Percentiles rank a stretch among this genome's conserved stretches.
phyloP scores from a whole-genome alignment of 2,888 invertebrate species.

The Drosophila lutescens region DNA sequence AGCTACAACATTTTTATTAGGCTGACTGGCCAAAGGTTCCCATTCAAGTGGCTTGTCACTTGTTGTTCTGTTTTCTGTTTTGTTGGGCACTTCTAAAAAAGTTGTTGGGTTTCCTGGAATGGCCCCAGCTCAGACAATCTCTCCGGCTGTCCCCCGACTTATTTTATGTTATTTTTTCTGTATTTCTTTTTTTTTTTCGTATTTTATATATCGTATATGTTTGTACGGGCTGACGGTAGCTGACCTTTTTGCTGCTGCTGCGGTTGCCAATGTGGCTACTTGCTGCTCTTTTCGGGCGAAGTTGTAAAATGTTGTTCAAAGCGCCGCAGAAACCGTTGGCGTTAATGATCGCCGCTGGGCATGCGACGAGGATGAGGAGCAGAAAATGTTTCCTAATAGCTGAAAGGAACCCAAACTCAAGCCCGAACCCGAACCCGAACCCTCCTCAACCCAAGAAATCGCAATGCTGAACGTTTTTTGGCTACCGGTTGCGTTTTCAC shows the following conservation, averaged over 20 bases:
- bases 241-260: conserved; percentile 60
- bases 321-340: conserved; percentile 57
- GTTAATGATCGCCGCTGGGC: conserved; percentile 66
- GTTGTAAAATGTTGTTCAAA: conserved; percentile 64
- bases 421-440: conserved; percentile 7
- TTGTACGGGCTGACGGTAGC: conserved; percentile 65
- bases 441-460: conserved; percentile 44
- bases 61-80: conserved; percentile 38
- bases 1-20: conserved; percentile 50
- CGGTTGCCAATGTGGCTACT: conserved; percentile 3
- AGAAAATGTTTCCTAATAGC: conserved; percentile 57
- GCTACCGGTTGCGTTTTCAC: conserved; percentile 68
- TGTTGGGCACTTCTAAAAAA: conserved; percentile 67
- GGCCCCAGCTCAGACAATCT: conserved; percentile 30
- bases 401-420: conserved; percentile 26
- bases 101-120: conserved; percentile 68
- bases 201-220: conserved; percentile 25
- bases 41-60: conserved; percentile 50
- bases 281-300: conserved; percentile 54
- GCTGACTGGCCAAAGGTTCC: conserved; percentile 48
- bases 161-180: conserved; percentile 56
- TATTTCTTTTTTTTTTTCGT: conserved; percentile 40
- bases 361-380: conserved; percentile 27
- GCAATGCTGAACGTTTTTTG: conserved; percentile 46
- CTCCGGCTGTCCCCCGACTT: conserved; percentile 17